Conservation (phyloP, 2,797 vertebrate genomes). For the Dipus sagitta region DNA sequence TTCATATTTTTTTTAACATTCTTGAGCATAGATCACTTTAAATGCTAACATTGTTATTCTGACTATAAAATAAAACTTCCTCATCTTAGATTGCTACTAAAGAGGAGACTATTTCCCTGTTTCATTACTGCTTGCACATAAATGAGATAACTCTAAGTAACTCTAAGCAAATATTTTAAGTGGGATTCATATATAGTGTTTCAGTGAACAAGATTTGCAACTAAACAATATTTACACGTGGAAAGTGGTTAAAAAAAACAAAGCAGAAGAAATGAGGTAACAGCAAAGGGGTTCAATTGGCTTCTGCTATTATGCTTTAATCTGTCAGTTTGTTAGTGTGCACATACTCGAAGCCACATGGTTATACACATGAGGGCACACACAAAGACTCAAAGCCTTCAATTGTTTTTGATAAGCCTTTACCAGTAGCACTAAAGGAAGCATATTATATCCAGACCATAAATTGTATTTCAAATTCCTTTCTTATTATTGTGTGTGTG, state of each 20-base stretch:
- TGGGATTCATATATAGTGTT: background rate
- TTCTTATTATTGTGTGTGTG: background rate
- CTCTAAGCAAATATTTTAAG: background rate
- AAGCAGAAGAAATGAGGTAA: background rate
- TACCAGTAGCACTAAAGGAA: background rate
- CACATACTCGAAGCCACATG: background rate
- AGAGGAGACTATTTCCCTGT: background rate
- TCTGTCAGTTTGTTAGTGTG: background rate
- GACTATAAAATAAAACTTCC: slow-evolving; percentile 7
- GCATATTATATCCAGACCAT: background rate
- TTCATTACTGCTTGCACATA: background rate
- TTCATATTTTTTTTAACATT: background rate
- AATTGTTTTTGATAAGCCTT: background rate
- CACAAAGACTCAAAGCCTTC: background rate
- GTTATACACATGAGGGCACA: too few relatives aligned
- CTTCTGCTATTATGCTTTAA: background rate
- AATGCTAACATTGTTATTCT: slow-evolving; percentile 1
- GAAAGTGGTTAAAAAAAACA: slow-evolving; percentile 16
- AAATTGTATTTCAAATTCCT: background rate
- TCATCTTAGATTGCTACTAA: background rate
- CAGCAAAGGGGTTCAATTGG: background rate
- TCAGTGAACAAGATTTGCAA: slow-evolving; percentile 2
- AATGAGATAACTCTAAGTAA: slow-evolving; percentile 45
- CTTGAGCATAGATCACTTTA: background rate
- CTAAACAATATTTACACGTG: background rate